Percentiles rank a stretch among this genome's conserved stretches.
Conservation (phyloP, 2,888 invertebrate species). For the Alitta virens region DNA sequence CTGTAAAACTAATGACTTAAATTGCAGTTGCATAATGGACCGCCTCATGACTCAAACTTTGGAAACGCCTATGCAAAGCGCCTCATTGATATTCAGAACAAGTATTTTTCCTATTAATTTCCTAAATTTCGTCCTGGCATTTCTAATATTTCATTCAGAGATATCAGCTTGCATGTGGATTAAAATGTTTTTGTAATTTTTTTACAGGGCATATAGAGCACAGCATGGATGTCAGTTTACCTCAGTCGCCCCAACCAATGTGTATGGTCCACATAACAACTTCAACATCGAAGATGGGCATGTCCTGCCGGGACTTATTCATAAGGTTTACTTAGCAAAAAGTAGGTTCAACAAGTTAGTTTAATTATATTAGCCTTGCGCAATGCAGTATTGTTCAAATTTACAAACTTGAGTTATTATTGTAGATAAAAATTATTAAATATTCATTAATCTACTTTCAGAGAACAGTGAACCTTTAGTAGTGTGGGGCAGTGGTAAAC, state of each 20-base stretch:
- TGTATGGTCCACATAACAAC: conserved; percentile 96
- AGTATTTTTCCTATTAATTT: conserved; percentile 32
- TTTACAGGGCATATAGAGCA: conserved; percentile 64
- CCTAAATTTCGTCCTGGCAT: too few species aligned
- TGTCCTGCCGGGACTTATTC: conserved; percentile 89
- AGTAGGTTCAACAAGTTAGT: conserved; percentile 34
- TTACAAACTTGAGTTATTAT: too few species aligned
- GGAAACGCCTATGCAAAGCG: conserved; percentile 98
- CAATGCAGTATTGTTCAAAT: too few species aligned
- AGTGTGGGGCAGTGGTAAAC: conserved; percentile 89
- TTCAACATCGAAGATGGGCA: conserved; percentile 79
- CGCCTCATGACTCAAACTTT: conserved; percentile 94
- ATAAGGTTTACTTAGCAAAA: conserved; percentile 54
- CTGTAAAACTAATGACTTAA: conserved; percentile 87
- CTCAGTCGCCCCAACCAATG: conserved; percentile 95
- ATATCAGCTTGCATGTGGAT: not conserved
- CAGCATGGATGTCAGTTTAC: conserved; percentile 81
- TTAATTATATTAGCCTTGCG: too few species aligned
- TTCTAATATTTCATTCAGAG: too few species aligned
- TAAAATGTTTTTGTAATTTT: not conserved
- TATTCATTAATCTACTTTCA: too few species aligned
- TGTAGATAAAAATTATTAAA: too few species aligned
- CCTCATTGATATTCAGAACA: conserved; percentile 88
- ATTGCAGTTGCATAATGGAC: conserved; percentile 86
- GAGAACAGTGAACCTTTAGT: conserved; percentile 64